Base-by-base conservation (phyloP, 2,113 vertebrate species). In the Lepus americanus region DNA sequence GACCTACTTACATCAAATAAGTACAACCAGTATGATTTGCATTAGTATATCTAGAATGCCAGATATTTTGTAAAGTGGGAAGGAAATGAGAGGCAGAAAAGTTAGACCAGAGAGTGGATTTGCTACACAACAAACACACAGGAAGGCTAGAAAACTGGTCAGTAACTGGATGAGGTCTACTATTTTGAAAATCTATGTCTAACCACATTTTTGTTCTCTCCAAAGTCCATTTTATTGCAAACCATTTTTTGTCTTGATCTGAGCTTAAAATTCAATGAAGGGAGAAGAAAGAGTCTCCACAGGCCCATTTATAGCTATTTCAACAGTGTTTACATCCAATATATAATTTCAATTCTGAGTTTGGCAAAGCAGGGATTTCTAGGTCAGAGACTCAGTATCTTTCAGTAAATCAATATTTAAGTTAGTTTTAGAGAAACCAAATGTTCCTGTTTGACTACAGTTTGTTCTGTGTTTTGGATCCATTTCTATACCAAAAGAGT, bases 341-440 rank as follows among this genome's bases (percentile, higher is more conserved):
- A 31, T 22, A 20, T 16, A 72, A 86, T 87, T 80, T 90, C 17
- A 81, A 0, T 55, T 39, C 59, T 90, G 53, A 72, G 25, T 27
- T 25, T 87, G n/a, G 67, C 78, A 72, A 89, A 73, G n/a, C 78
- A 92, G 27, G 22, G 10, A 23, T 92, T 93, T 95, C 33, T 72
- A 77, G 53, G 59, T 87, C 51, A 87, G 33, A 87, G 16, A 17
- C 22, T 73, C 9, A 20, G 9, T 9, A 31, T 29, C 25, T 84
- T 70, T 64, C 29, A 55, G 8, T 36, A 23, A 59, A 39, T 87
- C 74, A 67, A 78, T 69, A 44, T 31, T 76, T 67, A 59, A 72
- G 61, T 59, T 69, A 64, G 39, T 61, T 76, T 74, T 5, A 53
- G 81, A 69, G 55, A 74, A 92, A 76, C 11, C 8, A 55, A 63